A percentile compares a stretch with the other conserved stretches of the same genome.
Conservation (phyloP, 2,113 vertebrate species). For the Daboia siamensis region DNA sequence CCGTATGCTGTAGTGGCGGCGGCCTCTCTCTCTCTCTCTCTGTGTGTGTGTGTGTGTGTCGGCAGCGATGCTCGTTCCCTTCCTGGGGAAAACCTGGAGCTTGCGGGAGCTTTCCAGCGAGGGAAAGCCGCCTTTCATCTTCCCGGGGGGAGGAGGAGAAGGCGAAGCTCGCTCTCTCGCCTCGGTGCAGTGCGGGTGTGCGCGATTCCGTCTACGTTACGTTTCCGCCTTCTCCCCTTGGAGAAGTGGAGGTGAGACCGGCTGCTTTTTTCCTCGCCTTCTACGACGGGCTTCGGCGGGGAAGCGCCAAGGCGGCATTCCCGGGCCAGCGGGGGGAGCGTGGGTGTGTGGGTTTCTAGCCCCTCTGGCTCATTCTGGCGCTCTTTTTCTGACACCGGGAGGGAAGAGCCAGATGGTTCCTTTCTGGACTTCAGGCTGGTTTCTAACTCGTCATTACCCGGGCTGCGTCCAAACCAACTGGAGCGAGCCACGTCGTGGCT, state of each 20-base stretch:
- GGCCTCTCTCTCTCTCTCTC: too few relatives aligned
- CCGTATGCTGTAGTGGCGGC: neutral
- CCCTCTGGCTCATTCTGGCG: neutral
- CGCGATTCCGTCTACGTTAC: neutral
- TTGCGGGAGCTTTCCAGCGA: neutral
- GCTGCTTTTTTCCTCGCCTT: neutral
- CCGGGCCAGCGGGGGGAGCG: too few relatives aligned
- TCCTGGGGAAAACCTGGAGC: neutral
- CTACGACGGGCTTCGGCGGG: neutral
- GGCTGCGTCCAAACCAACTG: constrained; percentile 32
- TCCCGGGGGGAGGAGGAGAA: too few relatives aligned
- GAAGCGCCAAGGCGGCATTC: too few relatives aligned
- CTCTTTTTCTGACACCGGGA: too few relatives aligned
- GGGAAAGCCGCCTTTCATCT: neutral
- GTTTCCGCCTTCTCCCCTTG: neutral
- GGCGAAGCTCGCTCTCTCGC: neutral
- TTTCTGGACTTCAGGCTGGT: constrained; percentile 58
- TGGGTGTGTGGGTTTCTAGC: neutral
- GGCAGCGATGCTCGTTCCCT: neutral
- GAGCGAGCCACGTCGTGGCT: constrained; percentile 47
- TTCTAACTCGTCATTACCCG: constrained; percentile 32
- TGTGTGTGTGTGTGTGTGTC: neutral
- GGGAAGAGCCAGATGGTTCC: constrained; percentile 31
- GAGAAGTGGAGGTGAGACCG: neutral
- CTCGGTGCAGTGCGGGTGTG: neutral